These are phyloP conservation scores for Calonectris borealis DNA, from an alignment of 2,113 vertebrate species.

Conservation along the genomic window DNA sequence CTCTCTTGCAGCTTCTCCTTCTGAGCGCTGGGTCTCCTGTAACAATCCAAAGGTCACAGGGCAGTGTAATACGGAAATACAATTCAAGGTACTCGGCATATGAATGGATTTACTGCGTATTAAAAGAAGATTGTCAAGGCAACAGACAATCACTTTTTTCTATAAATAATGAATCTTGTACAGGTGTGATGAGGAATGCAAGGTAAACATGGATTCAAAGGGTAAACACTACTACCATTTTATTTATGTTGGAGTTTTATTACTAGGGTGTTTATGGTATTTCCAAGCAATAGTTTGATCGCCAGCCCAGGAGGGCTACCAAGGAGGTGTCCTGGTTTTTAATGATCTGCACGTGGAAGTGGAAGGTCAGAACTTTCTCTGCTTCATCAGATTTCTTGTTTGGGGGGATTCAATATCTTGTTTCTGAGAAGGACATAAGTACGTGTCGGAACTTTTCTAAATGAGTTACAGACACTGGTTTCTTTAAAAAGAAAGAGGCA, in stretches of 20 bases:
- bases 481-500: slow-evolving; percentile 75
- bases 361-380: slow-evolving; percentile 36
- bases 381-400: slow-evolving; percentile 35
- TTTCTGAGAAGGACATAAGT: slow-evolving; percentile 44
- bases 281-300: slow-evolving; percentile 76
- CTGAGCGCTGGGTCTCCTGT: slow-evolving; percentile 38
- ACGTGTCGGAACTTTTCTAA: slow-evolving; percentile 53
- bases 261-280: slow-evolving; percentile 52
- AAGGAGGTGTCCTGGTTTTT: slow-evolving; percentile 26
- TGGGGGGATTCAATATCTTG: slow-evolving; percentile 28
- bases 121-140: slow-evolving; percentile 16
- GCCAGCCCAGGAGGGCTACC: slow-evolving; percentile 41
- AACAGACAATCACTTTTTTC: not conserved
- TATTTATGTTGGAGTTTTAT: slow-evolving; percentile 35
- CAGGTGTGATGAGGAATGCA: not conserved
- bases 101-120: not conserved
- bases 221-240: slow-evolving; percentile 37
- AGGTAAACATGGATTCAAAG: not conserved
- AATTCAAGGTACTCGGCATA: not conserved
- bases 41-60: slow-evolving; percentile 12
- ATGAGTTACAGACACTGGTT: slow-evolving; percentile 81
- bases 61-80: slow-evolving; percentile 2
- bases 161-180: not conserved
- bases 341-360: not conserved
- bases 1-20: slow-evolving; percentile 50